Percentiles rank a stretch among this genome's conserved stretches.
phyloP scores from a whole-genome alignment of 2,888 invertebrate species.

The Oscheius onirici region DNA sequence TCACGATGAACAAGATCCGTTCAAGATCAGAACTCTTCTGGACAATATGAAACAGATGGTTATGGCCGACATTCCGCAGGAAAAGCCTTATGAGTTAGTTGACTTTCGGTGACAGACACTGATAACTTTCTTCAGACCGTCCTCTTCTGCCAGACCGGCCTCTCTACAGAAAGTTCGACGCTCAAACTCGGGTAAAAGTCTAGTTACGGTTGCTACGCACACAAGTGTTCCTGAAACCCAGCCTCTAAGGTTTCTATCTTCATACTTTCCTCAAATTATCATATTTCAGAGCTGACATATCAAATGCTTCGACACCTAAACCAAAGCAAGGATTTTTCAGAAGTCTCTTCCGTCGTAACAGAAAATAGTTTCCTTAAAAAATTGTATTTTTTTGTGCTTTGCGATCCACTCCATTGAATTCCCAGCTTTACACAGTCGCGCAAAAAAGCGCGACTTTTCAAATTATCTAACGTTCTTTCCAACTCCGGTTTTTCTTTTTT shows the following conservation, averaged over 20 bases:
- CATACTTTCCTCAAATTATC: background rate
- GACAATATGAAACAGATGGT: conserved; percentile 68
- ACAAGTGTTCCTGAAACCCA: conserved; percentile 28
- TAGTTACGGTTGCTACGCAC: conserved; percentile 40
- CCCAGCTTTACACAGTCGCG: too few species aligned
- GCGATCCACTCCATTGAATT: background rate
- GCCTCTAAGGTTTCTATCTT: conserved; percentile 5
- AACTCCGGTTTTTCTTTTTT: too few species aligned
- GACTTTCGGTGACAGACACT: background rate
- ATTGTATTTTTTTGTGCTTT: background rate
- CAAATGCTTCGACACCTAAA: background rate
- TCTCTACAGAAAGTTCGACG: conserved; percentile 37
- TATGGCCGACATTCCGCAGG: conserved; percentile 54
- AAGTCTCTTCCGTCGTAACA: conserved; percentile 18
- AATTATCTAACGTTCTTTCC: too few species aligned
- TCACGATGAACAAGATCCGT: conserved; percentile 44
- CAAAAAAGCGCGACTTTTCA: too few species aligned
- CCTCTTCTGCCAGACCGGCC: conserved; percentile 19
- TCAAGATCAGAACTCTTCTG: conserved; percentile 58
- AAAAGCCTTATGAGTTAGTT: conserved; percentile 53
- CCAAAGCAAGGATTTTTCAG: conserved; percentile 24
- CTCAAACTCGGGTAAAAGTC: conserved; percentile 48
- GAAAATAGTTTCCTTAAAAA: background rate
- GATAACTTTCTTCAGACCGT: conserved; percentile 36
- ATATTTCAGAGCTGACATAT: conserved; percentile 10